Evolutionary conservation across 1,140 invertebrate species (phyloP), one percentile per base, ranked within the genome.

Genomic region (Dreissena polymorpha): DNA sequence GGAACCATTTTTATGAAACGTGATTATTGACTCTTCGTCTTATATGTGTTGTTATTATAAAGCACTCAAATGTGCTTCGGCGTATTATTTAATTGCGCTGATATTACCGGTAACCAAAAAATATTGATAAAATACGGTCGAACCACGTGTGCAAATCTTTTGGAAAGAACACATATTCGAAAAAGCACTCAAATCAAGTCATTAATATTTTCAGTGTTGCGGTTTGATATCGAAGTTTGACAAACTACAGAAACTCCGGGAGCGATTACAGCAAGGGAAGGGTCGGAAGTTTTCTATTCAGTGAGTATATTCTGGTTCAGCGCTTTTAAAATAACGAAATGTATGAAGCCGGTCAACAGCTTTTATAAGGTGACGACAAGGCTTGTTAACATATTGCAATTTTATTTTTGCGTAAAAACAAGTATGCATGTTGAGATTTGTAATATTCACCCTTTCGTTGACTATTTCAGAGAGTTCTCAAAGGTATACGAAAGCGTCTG

Each of bases 381-480:
- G 25, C 16, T 68, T 23, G 21, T 68, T 7, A 21, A 16, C 18
- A 68, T 68, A 21, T 10, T 27, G 29, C 18, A 18, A 27, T 21
- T 2, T 2, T 25, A 21, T 68, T 21, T 68, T 23, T 68, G 23
- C 18, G 67, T 21, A 27, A 21, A 39, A 23, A 18, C 25, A 68
- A 39, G 3, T 21, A 27, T 68, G 16, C 29, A 68, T 68, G 18
- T 23, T 8, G 1, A 68, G 29, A 23, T 23, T 21, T 5, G 1
- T 5, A 27, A 68, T n/a, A 27, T 68, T 68, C 1, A 21, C 18
- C 21, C 21, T n/a, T 60, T 60, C 57, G 6, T 10, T 3, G 57
- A 12, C 14, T 49, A 67, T 73, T 67, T 65, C 60, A 83, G 80
- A 49, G 80, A 83, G 57, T 67, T 74, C 25, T 27, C 64, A 16